Percentiles rank a stretch among this genome's conserved stretches.
Conservation (phyloP, 2,888 invertebrate genomes). For the Drosophila mayaguana region DNA sequence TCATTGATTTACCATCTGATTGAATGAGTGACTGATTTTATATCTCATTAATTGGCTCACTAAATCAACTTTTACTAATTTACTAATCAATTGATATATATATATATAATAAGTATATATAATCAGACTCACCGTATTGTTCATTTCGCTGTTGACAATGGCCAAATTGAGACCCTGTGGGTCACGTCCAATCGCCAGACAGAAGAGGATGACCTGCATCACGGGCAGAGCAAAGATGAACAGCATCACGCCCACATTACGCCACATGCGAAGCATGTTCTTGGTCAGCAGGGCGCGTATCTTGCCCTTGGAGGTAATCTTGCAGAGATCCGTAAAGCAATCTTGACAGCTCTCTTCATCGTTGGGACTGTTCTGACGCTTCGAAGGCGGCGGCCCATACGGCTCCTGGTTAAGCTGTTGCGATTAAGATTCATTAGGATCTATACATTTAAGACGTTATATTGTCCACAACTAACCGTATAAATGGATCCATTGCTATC, state of each 20-base stretch:
- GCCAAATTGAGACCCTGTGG: conserved; percentile 93
- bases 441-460: neutral
- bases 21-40: too few species aligned
- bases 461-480: conserved; percentile 78
- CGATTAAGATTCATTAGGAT: neutral
- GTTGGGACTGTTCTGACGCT: conserved; percentile 75
- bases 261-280: conserved; percentile 96
- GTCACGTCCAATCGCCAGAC: conserved; percentile 95
- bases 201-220: conserved; percentile 97
- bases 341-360: conserved; percentile 82
- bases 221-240: conserved; percentile 97
- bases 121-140: conserved; percentile 78
- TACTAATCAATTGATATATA: too few species aligned
- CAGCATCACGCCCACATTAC: conserved; percentile 96
- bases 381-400: conserved; percentile 79
- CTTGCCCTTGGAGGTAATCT: conserved; percentile 91
- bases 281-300: conserved; percentile 93
- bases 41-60: too few species aligned
- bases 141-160: conserved; percentile 90
- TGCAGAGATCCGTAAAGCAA: conserved; percentile 81
- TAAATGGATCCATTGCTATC: conserved; percentile 88
- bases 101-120: neutral
- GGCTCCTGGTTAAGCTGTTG: conserved; percentile 83
- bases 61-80: too few species aligned
- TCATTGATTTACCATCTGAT: neutral